A percentile compares a stretch with the other conserved stretches of the same genome.
Conservation (phyloP, 2,888 invertebrate genomes). For the Physocephala rufipes region DNA sequence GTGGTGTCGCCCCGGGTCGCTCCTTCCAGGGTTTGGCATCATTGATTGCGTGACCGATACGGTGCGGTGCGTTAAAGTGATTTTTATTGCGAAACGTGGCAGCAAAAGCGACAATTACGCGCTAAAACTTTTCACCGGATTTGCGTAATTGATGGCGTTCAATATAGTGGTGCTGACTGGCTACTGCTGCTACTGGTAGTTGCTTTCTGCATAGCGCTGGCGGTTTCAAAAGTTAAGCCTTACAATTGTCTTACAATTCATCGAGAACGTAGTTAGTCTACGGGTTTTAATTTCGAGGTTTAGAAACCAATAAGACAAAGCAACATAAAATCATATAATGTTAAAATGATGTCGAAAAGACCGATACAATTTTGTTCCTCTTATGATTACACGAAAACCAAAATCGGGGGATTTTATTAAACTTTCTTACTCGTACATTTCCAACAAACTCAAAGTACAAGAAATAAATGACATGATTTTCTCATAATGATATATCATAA, state of each 20-base stretch:
- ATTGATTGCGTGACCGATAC: neutral
- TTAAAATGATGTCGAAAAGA: too few relatives aligned
- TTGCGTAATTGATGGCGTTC: conserved; percentile 30
- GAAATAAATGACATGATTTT: neutral
- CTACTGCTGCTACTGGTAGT: conserved; percentile 21
- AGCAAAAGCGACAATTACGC: conserved; percentile 56
- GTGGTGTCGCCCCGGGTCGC: neutral
- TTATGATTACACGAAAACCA: too few relatives aligned
- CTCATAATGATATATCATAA: too few relatives aligned
- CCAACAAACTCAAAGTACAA: neutral
- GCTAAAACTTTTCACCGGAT: conserved; percentile 48
- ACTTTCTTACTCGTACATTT: conserved; percentile 6
- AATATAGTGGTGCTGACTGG: conserved; percentile 12
- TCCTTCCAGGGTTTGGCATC: neutral
- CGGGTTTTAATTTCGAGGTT: too few relatives aligned
- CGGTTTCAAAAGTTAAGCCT: conserved; percentile 53
- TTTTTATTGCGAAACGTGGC: conserved; percentile 22
- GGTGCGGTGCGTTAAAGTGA: neutral
- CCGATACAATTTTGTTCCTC: too few relatives aligned
- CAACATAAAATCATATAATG: too few relatives aligned
- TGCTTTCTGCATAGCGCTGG: conserved; percentile 2
- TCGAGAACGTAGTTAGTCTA: too few relatives aligned
- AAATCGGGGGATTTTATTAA: too few relatives aligned
- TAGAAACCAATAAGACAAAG: too few relatives aligned
- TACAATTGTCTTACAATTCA: too few relatives aligned